Percentiles rank a stretch among this genome's conserved stretches.
Evolutionary conservation across 2,888 invertebrate species (phyloP).

Genomic region (Biston betularia): DNA sequence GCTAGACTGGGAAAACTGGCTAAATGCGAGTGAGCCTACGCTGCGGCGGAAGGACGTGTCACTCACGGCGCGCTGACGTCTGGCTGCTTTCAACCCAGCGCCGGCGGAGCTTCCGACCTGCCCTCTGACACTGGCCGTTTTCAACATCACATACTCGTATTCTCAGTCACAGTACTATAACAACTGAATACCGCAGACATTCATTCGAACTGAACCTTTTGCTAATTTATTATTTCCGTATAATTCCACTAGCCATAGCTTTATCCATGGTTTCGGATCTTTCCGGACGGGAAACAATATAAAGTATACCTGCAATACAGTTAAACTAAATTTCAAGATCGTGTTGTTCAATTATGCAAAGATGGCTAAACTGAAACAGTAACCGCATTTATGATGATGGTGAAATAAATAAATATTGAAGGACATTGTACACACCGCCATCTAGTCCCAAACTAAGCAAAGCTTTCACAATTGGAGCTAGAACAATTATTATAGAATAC

Average conservation of each 20-base stretch:
- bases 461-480: no score
- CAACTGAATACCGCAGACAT: not conserved
- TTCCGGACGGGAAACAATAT: no score
- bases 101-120: slow-evolving; percentile 76
- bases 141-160: slow-evolving; percentile 57
- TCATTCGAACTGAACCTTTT: not conserved
- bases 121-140: slow-evolving; percentile 69
- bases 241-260: not conserved
- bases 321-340: no score
- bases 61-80: slow-evolving; percentile 73
- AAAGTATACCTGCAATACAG: no score
- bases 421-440: no score
- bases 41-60: slow-evolving; percentile 81
- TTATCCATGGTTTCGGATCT: no score
- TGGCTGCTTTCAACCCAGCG: slow-evolving; percentile 75
- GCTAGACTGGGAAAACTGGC: slow-evolving; percentile 38
- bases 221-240: not conserved
- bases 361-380: no score
- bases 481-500: no score
- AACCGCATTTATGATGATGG: no score
- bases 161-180: slow-evolving; percentile 45
- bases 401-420: no score
- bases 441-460: no score
- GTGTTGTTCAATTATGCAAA: no score
- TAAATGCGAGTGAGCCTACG: slow-evolving; percentile 57